Base-by-base conservation (phyloP, 2,888 invertebrate species). In the Sturmia bella region DNA sequence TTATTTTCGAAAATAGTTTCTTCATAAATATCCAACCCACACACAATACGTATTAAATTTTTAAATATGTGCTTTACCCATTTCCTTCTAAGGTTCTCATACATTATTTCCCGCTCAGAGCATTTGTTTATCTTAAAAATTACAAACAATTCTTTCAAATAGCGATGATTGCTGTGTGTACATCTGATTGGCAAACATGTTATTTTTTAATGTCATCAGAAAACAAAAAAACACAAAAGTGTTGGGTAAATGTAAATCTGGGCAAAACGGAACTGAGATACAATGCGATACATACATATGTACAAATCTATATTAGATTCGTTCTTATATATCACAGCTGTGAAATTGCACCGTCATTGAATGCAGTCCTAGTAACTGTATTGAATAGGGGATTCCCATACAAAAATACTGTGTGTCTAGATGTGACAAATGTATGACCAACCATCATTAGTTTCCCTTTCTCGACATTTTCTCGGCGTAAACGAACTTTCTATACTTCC, bases 41-140 rank as follows among this genome's bases (percentile, higher is more conserved):
- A 43, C n/a, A n/a, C n/a, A n/a, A n/a, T n/a, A n/a, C n/a, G 59
- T 69, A 43, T 24, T 1, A 9, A 17, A 69, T 27, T 69, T 9
- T 3, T 43, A 54, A n/a, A n/a, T 11, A 37, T 61, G 61, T 69
- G 54, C 19, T 17, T 37, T 54, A 17, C 11, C 24, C 11, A 61
- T 54, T 76, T 76, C 68, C 69, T 69, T 76, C 61, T 63, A 11
- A 37, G 54, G 69, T 45, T 24, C 39, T 61, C 12, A 61, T 54
- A 52, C 59, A 50, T 66, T 32, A 52, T 32, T 3, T 57, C 15
- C n/a, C 50, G 19, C 15, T 59, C 32, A 41, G 3, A 13, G 41
- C 27, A 32, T 39, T 41, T 59, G 15, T 74, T 37, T 11, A 39
- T 13, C 45, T 21, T 43, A 27, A 11, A 50, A 41, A 52, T 41